These are phyloP conservation scores for Melitaea athalia DNA, from an alignment of 2,888 invertebrate species.

Conservation along the genomic window DNA sequence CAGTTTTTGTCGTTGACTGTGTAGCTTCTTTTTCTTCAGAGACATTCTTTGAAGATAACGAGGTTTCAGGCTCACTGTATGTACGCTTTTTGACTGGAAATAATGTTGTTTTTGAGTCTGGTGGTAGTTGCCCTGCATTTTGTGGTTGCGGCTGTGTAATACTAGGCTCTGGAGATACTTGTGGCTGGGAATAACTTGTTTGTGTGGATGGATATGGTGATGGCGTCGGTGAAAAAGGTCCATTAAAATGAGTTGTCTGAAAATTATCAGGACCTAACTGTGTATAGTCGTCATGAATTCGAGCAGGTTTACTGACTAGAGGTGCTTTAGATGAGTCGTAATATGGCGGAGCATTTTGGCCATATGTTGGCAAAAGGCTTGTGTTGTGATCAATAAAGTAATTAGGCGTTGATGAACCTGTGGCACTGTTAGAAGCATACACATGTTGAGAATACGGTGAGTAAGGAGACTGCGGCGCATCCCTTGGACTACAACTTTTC, in stretches of 20 bases:
- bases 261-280: conserved; percentile 79
- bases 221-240: conserved; percentile 67
- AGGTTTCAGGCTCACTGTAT: conserved; percentile 78
- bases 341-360: conserved; percentile 78
- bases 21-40: conserved; percentile 53
- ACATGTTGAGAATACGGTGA: conserved; percentile 76
- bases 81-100: conserved; percentile 86
- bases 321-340: conserved; percentile 84
- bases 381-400: conserved; percentile 75
- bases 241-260: conserved; percentile 75
- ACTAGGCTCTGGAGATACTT: conserved; percentile 56
- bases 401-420: conserved; percentile 66
- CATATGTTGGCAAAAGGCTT: conserved; percentile 71
- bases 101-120: conserved; percentile 66
- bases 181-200: conserved; percentile 62
- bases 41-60: conserved; percentile 56
- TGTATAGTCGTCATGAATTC: conserved; percentile 81
- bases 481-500: conserved; percentile 90
- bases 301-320: conserved; percentile 69
- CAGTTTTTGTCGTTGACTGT: conserved; percentile 52
- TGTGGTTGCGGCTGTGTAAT: conserved; percentile 41
- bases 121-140: conserved; percentile 49
- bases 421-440: conserved; percentile 65
- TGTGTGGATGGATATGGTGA: conserved; percentile 66
- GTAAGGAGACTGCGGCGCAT: conserved; percentile 83